These are phyloP conservation scores for Onthophagus taurus DNA, from an alignment of 1,140 invertebrate genomes.

Conservation along the genomic window DNA sequence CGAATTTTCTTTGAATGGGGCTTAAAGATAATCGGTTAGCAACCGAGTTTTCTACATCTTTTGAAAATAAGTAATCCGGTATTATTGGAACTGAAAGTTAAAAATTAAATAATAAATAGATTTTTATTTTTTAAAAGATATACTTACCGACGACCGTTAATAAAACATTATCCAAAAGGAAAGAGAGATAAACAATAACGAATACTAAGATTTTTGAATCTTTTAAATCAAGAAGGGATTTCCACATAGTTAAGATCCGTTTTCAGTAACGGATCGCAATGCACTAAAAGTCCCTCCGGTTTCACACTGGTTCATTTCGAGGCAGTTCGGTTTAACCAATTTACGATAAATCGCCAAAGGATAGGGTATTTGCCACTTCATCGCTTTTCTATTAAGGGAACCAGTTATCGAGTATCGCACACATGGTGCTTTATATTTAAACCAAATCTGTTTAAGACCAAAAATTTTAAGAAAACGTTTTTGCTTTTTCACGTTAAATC, in stretches of 20 bases:
- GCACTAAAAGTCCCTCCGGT: no score
- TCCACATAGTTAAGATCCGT: no score
- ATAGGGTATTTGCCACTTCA: slow-evolving; percentile 32
- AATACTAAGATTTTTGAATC: slow-evolving; percentile 40
- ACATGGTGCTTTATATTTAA: no score
- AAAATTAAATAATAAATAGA: not conserved
- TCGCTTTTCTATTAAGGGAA: no score
- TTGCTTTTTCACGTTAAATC: no score
- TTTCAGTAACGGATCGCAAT: no score
- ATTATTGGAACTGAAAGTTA: slow-evolving; percentile 54
- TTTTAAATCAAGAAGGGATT: slow-evolving; percentile 17
- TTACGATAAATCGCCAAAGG: slow-evolving; percentile 21
- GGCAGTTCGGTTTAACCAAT: slow-evolving; percentile 18
- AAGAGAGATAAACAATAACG: slow-evolving; percentile 53
- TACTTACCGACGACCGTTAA: slow-evolving; percentile 69
- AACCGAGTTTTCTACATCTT: slow-evolving; percentile 33
- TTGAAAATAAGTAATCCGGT: slow-evolving; percentile 64
- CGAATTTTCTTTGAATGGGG: slow-evolving; percentile 34
- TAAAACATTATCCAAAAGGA: slow-evolving; percentile 67
- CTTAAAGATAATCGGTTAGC: slow-evolving; percentile 23
- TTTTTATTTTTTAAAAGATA: not conserved
- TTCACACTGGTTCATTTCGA: not conserved
- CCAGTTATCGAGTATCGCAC: no score
- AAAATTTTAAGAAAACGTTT: no score
- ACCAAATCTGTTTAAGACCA: no score